Base-by-base conservation (phyloP, 2,888 invertebrate species). In the Pandemis corylana region DNA sequence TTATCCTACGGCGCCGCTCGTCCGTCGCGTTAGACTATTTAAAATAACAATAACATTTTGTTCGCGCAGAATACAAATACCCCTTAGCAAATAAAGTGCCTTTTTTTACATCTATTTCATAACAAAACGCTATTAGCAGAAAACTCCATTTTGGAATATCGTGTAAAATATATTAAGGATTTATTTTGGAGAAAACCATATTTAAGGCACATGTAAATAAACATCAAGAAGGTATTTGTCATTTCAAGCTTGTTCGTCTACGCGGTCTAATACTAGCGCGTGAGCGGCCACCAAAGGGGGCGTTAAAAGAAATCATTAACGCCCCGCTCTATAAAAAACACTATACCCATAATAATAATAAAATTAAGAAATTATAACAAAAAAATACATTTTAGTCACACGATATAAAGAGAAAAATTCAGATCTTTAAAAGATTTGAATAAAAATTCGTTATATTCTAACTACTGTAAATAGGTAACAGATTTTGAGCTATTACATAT, bases 401-500 rank as follows among this genome's bases (percentile, higher is more conserved):
- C 72, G 61, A 41, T 42, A 67, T 15, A 67, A 65, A 76, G 75
- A 75, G 53, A 20, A 59, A 62, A 78, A 72, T 77, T 87, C 88
- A 90, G 89, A 90, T 89, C 89, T 84, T 79, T 79, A 79, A 77
- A 83, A 73, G 78, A 77, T 73, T 77, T 77, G 78, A 84, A 82
- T 81, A 84, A 79, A 59, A 78, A 81, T 77, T 80, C 77, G 76
- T 80, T 81, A 75, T 72, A 77, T 81, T 75, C 87, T 89, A 90
- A 85, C 87, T 90, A 90, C 80, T 78, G 80, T 85, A 83, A 80
- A 84, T 85, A 89, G 88, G 87, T 89, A 89, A 90, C 89, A 80
- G 83, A 77, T 80, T 84, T 91, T 91, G 91, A 91, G 90, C 91
- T 89, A 86, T 72, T 72, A 74, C 75, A 74, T 88, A 90, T 90